Evolutionary conservation across 2,113 vertebrate genomes (phyloP).

Genomic region (Chaetura pelagica): DNA sequence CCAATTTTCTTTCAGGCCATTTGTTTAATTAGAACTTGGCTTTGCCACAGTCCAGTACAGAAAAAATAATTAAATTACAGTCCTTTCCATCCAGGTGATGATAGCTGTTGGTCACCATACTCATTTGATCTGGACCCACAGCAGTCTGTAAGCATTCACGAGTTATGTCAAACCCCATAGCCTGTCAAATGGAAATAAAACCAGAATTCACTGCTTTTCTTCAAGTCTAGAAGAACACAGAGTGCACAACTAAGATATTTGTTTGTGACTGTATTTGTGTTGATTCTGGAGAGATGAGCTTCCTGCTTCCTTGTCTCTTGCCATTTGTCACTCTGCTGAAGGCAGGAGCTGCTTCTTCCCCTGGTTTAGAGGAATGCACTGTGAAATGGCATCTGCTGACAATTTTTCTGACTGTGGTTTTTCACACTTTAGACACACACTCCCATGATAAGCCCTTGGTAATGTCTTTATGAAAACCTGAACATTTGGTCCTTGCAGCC

Average conservation of each 20-base stretch:
- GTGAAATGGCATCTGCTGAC: constrained; percentile 13
- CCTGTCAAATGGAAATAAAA: neutral
- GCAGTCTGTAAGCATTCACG: neutral
- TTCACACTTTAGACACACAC: constrained; percentile 20
- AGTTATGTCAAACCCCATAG: neutral
- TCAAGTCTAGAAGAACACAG: neutral
- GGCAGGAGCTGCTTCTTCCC: neutral
- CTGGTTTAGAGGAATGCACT: neutral
- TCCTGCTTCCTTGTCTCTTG: neutral
- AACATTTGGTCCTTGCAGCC: constrained; percentile 56
- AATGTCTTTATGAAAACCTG: constrained; percentile 35
- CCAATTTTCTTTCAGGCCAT: neutral
- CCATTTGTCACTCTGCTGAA: neutral
- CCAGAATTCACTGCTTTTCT: neutral
- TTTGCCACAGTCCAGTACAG: neutral
- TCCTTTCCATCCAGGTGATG: neutral
- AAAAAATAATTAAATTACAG: neutral
- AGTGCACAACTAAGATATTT: neutral
- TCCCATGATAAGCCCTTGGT: constrained; percentile 14
- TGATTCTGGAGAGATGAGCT: neutral
- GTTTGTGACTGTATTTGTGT: neutral
- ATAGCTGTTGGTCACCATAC: neutral
- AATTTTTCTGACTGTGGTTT: neutral
- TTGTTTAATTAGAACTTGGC: neutral
- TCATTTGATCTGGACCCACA: neutral